phyloP scores from a whole-genome alignment of 2,113 vertebrate genomes.

The Corythaeola cristata region DNA sequence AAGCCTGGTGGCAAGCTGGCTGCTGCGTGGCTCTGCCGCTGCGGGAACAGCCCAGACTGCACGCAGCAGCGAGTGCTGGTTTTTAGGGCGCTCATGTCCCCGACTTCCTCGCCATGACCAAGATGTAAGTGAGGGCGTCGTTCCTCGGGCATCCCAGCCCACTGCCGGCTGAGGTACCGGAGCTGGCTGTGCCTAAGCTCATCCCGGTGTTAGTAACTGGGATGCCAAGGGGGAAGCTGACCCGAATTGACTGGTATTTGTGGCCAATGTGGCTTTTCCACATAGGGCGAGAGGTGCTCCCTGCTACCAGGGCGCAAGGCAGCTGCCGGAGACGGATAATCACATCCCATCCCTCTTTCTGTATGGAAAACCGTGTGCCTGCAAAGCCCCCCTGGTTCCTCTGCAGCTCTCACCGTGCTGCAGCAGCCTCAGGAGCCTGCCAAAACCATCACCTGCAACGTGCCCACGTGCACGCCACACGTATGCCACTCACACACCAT shows the following conservation, averaged over 20 bases:
- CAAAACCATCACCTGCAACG: no score
- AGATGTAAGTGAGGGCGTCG: accelerated
- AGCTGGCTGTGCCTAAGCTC: neutral
- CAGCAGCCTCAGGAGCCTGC: neutral
- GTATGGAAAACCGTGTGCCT: accelerated
- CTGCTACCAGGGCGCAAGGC: neutral
- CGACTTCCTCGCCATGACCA: accelerated
- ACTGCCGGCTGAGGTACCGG: accelerated
- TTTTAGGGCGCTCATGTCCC: accelerated
- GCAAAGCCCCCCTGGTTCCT: neutral
- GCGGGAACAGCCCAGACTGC: neutral
- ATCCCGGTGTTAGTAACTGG: accelerated
- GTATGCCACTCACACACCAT: neutral
- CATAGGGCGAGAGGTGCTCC: neutral
- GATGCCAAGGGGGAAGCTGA: neutral
- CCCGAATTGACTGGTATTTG: accelerated
- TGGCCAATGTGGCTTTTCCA: neutral
- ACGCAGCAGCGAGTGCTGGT: accelerated
- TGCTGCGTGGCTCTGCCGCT: neutral
- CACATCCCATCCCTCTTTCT: neutral
- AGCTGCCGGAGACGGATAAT: accelerated
- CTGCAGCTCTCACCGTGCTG: neutral
- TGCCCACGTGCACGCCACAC: accelerated
- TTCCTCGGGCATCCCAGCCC: accelerated
- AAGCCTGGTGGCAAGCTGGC: no score